Evolutionary conservation across 2,113 vertebrate genomes (phyloP).

Genomic region (Ginglymostoma cirratum): DNA sequence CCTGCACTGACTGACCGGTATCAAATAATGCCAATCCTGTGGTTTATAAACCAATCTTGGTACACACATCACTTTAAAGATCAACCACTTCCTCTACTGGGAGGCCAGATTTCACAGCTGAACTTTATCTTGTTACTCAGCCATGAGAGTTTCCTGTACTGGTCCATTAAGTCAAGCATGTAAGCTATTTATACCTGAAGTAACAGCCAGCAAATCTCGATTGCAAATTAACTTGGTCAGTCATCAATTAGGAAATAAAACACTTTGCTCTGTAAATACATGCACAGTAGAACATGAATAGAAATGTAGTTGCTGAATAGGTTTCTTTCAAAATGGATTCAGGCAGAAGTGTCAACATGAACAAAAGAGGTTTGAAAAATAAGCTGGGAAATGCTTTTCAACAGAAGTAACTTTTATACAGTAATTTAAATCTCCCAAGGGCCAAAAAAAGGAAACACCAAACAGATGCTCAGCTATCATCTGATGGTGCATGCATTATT

Average conservation of each 20-base stretch:
- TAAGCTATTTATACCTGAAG: neutral
- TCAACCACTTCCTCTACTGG: slow-evolving; percentile 2
- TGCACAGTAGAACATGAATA: neutral
- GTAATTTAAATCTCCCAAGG: slow-evolving; percentile 30
- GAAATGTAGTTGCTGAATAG: neutral
- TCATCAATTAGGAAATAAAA: slow-evolving; percentile 40
- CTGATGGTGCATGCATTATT: slow-evolving; percentile 7
- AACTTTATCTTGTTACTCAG: slow-evolving; percentile 40
- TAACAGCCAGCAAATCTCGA: slow-evolving; percentile 40
- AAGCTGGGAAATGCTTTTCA: slow-evolving; percentile 33
- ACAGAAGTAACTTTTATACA: slow-evolving; percentile 24
- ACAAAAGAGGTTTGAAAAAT: slow-evolving; percentile 9
- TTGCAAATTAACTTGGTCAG: slow-evolving; percentile 27
- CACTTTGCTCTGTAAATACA: slow-evolving; percentile 36
- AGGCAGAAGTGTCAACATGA: slow-evolving; percentile 22
- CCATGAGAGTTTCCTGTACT: slow-evolving; percentile 39
- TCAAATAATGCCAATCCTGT: slow-evolving; percentile 42
- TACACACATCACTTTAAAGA: slow-evolving; percentile 43
- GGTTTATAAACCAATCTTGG: slow-evolving; percentile 43
- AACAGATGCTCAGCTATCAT: slow-evolving; percentile 17
- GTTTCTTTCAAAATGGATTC: neutral
- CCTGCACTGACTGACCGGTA: slow-evolving; percentile 40
- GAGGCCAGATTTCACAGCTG: slow-evolving; percentile 47
- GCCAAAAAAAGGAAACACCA: slow-evolving; percentile 7
- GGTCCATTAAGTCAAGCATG: slow-evolving; percentile 39